Base-by-base conservation (phyloP, 1,140 invertebrate species). In the Gerris buenoi region DNA sequence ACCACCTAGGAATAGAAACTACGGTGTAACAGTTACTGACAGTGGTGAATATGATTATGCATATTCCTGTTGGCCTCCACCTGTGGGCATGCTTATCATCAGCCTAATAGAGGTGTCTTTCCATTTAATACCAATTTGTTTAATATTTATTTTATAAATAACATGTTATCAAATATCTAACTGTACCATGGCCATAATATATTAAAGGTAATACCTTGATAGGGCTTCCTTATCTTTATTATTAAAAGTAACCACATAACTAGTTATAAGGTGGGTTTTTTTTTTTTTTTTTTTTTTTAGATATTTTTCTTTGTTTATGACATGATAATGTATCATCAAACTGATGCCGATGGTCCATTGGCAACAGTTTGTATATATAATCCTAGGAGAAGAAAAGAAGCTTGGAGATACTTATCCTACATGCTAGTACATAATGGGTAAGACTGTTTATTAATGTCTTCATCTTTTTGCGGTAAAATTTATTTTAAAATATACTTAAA, bases 341-440 rank as follows among this genome's bases (percentile, higher is more conserved):
- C 74, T 58, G 72, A 75, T 60, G 76, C 81, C 46, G 77, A 79
- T 27, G 89, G 89, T n/a, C 89, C 90, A 22, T 83, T 86, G 26
- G 87, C 88, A 1, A 83, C 81, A 14, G 73, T 85, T 1, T 87
- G 97, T 65, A 93, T 98, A 70, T 98, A 96, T 78, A 88, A 93
- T 80, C 95, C 95, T 0, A 82, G 86, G 69, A 85, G 88, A 72
- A 83, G 95, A 69, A 85, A 87, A 65, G 87, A 99, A 80, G 87
- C 86, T 0, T 98, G 93, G 93, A 82, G 96, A 72, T 98, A 88
- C 76, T 63, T 97, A 10, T 90, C 91, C 1, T 98, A 98, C 76
- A 97, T 97, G 91, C 88, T 98, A 75, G 94, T 98, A 33, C 95
- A 98, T 78, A 88, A 94, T 67, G 93, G 93, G 88, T 89, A 76